Percentiles rank a stretch among this genome's conserved stretches.
Conservation (phyloP, 2,888 invertebrate species). For the Monoplex corrugatus region DNA sequence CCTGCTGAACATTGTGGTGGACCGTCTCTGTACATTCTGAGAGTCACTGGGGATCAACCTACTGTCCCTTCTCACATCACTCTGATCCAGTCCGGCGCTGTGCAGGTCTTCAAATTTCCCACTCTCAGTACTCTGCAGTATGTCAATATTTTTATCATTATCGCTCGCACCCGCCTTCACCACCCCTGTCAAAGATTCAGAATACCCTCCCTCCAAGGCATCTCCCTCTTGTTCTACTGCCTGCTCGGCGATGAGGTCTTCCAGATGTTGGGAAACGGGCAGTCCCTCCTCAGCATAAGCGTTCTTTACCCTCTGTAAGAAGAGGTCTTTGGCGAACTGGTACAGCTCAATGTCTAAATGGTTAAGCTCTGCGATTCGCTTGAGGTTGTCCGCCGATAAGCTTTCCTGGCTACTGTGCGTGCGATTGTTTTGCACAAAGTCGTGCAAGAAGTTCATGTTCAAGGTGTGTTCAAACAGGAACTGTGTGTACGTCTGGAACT, state of each 20-base stretch:
- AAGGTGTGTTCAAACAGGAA: slow-evolving; percentile 80
- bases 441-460: slow-evolving; percentile 69
- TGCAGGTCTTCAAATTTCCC: no score
- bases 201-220: not conserved
- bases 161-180: no score
- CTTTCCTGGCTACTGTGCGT: slow-evolving; percentile 92
- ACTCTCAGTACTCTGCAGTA: no score
- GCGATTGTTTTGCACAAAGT: slow-evolving; percentile 94
- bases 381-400: slow-evolving; percentile 87
- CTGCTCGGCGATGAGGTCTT: not conserved
- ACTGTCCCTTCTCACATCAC: no score
- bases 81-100: no score
- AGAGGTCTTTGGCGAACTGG: slow-evolving; percentile 93
- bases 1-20: no score
- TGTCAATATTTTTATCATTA: no score
- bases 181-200: no score
- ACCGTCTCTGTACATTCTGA: no score
- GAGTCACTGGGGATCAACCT: no score
- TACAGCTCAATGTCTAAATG: slow-evolving; percentile 95
- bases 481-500: slow-evolving; percentile 89
- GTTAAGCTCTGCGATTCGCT: slow-evolving; percentile 90
- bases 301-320: slow-evolving; percentile 84
- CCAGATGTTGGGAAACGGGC: slow-evolving; percentile 40
- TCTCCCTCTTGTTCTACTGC: not conserved
- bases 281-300: slow-evolving; percentile 53